phyloP scores from a whole-genome alignment of 2,797 vertebrate species.

The Furcifer pardalis region DNA sequence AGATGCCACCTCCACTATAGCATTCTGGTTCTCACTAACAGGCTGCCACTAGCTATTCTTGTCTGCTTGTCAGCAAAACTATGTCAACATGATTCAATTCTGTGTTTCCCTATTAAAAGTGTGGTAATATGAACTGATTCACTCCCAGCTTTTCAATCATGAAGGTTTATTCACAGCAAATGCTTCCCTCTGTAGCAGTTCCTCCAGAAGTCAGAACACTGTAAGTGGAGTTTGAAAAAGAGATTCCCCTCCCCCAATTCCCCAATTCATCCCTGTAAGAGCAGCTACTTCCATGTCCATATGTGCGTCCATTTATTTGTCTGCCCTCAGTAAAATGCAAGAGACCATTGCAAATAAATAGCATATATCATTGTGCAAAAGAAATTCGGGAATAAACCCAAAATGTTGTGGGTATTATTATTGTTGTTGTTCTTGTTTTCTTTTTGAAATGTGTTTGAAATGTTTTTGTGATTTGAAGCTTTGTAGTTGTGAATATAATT shows the following conservation, averaged over 20 bases:
- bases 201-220: neutral
- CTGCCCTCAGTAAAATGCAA: neutral
- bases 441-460: no score
- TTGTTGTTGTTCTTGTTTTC: no score
- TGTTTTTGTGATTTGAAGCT: no score
- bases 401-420: no score
- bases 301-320: neutral
- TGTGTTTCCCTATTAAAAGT: neutral
- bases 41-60: neutral
- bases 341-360: neutral
- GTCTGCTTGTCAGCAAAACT: conserved; percentile 1
- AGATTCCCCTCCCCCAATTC: no score
- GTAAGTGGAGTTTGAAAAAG: neutral
- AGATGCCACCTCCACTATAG: neutral
- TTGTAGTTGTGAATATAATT: no score
- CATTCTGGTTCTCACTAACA: neutral
- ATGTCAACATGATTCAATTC: neutral
- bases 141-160: no score
- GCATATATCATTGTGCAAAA: neutral
- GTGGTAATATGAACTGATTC: neutral
- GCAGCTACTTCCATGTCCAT: neutral
- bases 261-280: no score
- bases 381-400: neutral
- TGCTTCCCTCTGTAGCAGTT: neutral
- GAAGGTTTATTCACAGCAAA: neutral